These are phyloP conservation scores for Argopecten irradians DNA, from an alignment of 1,140 invertebrate species.

Conservation along the genomic window DNA sequence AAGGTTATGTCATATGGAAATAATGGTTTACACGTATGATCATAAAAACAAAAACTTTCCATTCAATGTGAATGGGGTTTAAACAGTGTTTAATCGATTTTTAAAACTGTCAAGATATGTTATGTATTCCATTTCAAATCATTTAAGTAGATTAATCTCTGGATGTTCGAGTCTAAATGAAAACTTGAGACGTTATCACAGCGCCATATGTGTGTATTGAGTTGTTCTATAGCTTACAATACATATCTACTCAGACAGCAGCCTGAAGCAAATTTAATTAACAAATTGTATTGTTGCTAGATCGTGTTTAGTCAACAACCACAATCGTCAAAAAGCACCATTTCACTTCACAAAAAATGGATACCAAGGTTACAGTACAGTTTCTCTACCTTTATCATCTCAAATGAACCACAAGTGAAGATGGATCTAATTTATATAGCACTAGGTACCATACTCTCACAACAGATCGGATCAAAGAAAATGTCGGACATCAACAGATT, in stretches of 20 bases:
- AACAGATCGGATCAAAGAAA: background rate
- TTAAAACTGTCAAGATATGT: too few relatives aligned
- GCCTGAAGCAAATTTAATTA: conserved; percentile 2
- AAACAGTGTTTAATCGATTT: too few relatives aligned
- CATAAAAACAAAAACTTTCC: too few relatives aligned
- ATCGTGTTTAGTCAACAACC: background rate
- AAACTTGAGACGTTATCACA: background rate
- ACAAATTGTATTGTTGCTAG: background rate
- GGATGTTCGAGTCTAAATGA: background rate
- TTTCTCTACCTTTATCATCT: background rate
- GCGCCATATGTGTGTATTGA: background rate
- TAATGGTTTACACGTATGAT: too few relatives aligned
- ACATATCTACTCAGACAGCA: background rate
- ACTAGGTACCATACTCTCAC: background rate
- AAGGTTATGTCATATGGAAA: too few relatives aligned
- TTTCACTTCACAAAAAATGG: too few relatives aligned
- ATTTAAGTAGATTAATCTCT: background rate
- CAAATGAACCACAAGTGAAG: background rate
- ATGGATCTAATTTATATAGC: background rate
- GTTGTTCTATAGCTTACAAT: background rate
- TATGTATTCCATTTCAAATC: background rate
- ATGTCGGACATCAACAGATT: background rate
- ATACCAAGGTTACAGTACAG: background rate
- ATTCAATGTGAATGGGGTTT: too few relatives aligned
- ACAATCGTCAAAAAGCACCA: background rate